phyloP scores from a whole-genome alignment of 1,140 invertebrate species.

The Oreohelix idahoensis region DNA sequence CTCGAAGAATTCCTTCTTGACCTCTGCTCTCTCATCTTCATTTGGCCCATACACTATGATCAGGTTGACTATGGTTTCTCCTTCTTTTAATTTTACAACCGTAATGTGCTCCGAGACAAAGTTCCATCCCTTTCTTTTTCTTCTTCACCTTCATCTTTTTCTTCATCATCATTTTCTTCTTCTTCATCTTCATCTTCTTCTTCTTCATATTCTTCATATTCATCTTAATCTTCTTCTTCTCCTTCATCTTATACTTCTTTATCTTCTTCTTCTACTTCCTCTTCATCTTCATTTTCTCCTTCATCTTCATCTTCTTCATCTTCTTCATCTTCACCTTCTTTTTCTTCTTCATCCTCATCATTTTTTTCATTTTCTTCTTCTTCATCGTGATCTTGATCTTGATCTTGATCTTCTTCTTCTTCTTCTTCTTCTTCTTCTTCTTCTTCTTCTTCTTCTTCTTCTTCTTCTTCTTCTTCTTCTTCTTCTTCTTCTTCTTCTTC shows the following conservation, averaged over 20 bases:
- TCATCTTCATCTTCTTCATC: background rate
- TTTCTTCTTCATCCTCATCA: background rate
- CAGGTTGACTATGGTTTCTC: too few relatives aligned
- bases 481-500: slow-evolving; percentile 5
- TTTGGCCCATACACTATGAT: too few relatives aligned
- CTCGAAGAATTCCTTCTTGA: too few relatives aligned
- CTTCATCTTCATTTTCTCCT: too few relatives aligned
- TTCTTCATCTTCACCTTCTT: background rate
- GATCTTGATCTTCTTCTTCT: background rate
- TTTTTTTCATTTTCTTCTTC: background rate
- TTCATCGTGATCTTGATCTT: background rate
- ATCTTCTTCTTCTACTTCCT: background rate
- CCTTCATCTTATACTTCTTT: background rate
- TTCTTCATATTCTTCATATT: background rate
- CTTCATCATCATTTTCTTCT: background rate
- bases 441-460: slow-evolving; percentile 3
- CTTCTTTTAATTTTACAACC: too few relatives aligned
- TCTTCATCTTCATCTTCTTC: background rate
- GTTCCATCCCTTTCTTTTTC: background rate
- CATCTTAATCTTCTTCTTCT: background rate
- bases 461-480: background rate
- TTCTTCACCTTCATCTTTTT: background rate
- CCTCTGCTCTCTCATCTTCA: too few relatives aligned
- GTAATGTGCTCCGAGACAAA: too few relatives aligned
- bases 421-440: background rate